Percentiles rank a stretch among this genome's conserved stretches.
phyloP scores from a whole-genome alignment of 2,797 vertebrate genomes.

The Microctenopoma stevenorrisi region DNA sequence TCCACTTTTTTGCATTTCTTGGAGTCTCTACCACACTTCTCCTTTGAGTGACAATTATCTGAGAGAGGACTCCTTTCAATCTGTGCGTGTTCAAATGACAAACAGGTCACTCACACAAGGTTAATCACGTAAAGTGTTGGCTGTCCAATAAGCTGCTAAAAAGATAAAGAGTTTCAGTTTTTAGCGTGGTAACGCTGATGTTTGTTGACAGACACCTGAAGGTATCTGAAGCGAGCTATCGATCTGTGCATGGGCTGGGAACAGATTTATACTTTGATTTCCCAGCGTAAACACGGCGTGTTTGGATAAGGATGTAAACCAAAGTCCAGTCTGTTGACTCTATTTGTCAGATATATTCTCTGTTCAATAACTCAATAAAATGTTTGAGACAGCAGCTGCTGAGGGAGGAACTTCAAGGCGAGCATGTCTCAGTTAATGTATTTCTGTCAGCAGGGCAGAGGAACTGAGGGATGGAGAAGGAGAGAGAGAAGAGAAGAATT shows the following conservation, averaged over 20 bases:
- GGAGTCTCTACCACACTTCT: not conserved
- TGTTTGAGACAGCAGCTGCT: slow-evolving; percentile 79
- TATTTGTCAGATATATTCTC: slow-evolving; percentile 83
- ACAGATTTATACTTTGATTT: slow-evolving; percentile 82
- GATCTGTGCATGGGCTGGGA: slow-evolving; percentile 57
- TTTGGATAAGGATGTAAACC: slow-evolving; percentile 80
- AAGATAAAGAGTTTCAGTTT: slow-evolving; percentile 29
- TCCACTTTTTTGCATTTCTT: slow-evolving; percentile 14
- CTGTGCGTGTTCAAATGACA: slow-evolving; percentile 35
- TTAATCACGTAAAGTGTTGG: slow-evolving; percentile 33
- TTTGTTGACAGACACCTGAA: slow-evolving; percentile 71
- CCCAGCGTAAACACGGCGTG: slow-evolving; percentile 72
- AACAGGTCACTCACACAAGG: slow-evolving; percentile 19
- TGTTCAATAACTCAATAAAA: slow-evolving; percentile 83
- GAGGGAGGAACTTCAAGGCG: slow-evolving; percentile 76
- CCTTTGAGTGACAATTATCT: slow-evolving; percentile 3
- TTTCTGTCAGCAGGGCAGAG: slow-evolving; percentile 78
- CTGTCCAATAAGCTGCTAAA: slow-evolving; percentile 28
- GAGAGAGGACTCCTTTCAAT: slow-evolving; percentile 8
- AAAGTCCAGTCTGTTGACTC: slow-evolving; percentile 78
- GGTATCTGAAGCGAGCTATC: slow-evolving; percentile 65
- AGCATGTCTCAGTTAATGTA: slow-evolving; percentile 77
- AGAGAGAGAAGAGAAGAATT: slow-evolving; percentile 53
- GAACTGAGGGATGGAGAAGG: slow-evolving; percentile 50
- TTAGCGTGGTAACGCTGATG: slow-evolving; percentile 33